Base-by-base conservation (phyloP, 2,113 vertebrate species). In the Otus sunia region DNA sequence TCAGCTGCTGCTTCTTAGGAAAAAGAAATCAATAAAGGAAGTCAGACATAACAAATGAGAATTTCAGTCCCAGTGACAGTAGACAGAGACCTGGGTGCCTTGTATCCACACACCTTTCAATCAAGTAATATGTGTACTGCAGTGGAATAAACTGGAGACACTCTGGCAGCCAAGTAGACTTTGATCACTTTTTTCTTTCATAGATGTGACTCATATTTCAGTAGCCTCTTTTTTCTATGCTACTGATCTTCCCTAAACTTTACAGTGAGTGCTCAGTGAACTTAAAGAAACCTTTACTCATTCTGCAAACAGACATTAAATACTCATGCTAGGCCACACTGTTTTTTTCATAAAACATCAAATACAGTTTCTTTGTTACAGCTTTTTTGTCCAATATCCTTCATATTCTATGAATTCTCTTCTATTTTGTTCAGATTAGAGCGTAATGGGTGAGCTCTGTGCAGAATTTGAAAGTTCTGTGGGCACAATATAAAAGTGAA, bases 161-260 rank as follows among this genome's bases (percentile, higher is more conserved):
- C 19, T 63, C 66, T 71, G 67, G 72, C 72, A 89, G 60, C 68
- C 88, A 76, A 62, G 37, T 53, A 86, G 86, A 83, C 75, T 96
- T 96, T 92, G 91, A 91, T 96, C 88, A 87, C 63, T 87, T 86
- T 93, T 92, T n/a, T n/a, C n/a, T n/a, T 94, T 94, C 90, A 27
- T 78, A 71, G 75, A 75, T n/a, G 34, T 81, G 86, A 59, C 72
- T 95, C 52, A 9, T 90, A 86, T 95, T 92, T 94, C 79, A 43
- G 23, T 86, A 86, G 34, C 11, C 10, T 34, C 29, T 84, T 91
- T 91, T 86, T 91, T 78, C 76, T 68, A 71, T 78, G 47, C 59
- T 88, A 49, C 64, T 92, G 68, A 89, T 94, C 76, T 81, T 92
- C 64, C 60, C 72, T 91, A 88, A 95, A 93, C 82, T 92, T 95